A percentile compares a stretch with the other conserved stretches of the same genome.
These are phyloP conservation scores for Hydrotaea cyrtoneurina DNA, from an alignment of 2,888 invertebrate species.

Conservation along the genomic window DNA sequence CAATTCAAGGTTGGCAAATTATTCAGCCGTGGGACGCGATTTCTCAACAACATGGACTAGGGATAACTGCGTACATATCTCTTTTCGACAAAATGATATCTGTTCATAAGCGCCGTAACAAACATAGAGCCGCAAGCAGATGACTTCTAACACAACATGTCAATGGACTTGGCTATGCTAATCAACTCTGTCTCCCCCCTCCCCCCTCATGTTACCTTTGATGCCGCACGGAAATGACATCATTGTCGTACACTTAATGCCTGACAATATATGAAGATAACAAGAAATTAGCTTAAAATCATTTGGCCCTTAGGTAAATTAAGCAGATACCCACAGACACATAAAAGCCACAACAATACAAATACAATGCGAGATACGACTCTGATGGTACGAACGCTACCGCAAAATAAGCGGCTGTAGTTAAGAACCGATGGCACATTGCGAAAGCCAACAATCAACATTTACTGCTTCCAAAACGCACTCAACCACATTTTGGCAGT, in stretches of 20 bases:
- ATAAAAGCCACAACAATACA: slow-evolving; percentile 44
- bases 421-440: slow-evolving; percentile 19
- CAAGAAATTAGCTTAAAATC: slow-evolving; percentile 31
- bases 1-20: too few relatives aligned
- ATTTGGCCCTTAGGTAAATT: slow-evolving; percentile 43
- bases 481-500: slow-evolving; percentile 63
- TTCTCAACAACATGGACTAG: too few relatives aligned
- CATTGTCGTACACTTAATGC: slow-evolving; percentile 39
- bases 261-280: slow-evolving; percentile 26
- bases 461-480: slow-evolving; percentile 66
- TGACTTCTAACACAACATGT: too few relatives aligned
- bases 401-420: slow-evolving; percentile 28
- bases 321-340: slow-evolving; percentile 30
- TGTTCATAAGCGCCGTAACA: too few relatives aligned
- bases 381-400: background rate
- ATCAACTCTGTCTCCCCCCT: background rate
- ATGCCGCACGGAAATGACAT: background rate
- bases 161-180: too few relatives aligned
- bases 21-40: too few relatives aligned
- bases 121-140: too few relatives aligned
- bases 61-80: too few relatives aligned
- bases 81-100: too few relatives aligned
- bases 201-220: background rate
- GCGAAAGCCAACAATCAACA: slow-evolving; percentile 69
- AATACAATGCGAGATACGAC: background rate